phyloP scores from a whole-genome alignment of 1,140 invertebrate genomes.

The Hyphantria cunea region DNA sequence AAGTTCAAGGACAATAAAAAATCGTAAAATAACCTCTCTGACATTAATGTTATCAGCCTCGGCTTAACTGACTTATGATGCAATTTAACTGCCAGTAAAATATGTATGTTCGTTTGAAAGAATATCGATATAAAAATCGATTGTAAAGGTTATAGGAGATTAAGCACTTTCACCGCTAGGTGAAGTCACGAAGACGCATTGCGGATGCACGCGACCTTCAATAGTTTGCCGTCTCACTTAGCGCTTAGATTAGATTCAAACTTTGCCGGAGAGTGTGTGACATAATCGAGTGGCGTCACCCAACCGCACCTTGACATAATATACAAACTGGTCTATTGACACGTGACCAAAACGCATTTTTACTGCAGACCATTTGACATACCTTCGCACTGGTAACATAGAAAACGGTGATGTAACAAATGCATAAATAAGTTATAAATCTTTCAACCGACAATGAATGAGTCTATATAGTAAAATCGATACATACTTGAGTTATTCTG shows the following conservation, averaged over 20 bases:
- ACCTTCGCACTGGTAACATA: no score
- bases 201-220: slow-evolving; percentile 68
- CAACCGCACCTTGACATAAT: slow-evolving; percentile 65
- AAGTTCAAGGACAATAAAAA: slow-evolving; percentile 19
- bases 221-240: slow-evolving; percentile 59
- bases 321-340: slow-evolving; percentile 29
- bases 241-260: slow-evolving; percentile 57
- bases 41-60: background rate
- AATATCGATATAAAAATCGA: slow-evolving; percentile 35
- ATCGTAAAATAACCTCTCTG: background rate
- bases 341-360: slow-evolving; percentile 6
- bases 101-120: no score
- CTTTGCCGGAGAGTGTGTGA: slow-evolving; percentile 56
- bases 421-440: no score
- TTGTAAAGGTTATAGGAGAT: slow-evolving; percentile 36
- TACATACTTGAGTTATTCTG: no score
- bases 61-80: slow-evolving; percentile 21
- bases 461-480: no score
- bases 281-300: slow-evolving; percentile 67
- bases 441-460: no score
- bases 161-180: slow-evolving; percentile 47
- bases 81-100: slow-evolving; percentile 7
- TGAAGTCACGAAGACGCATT: slow-evolving; percentile 23
- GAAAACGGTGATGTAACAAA: no score
- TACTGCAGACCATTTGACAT: background rate